These are phyloP conservation scores for Polyergus mexicanus DNA, from an alignment of 1,140 invertebrate species.

Conservation along the genomic window DNA sequence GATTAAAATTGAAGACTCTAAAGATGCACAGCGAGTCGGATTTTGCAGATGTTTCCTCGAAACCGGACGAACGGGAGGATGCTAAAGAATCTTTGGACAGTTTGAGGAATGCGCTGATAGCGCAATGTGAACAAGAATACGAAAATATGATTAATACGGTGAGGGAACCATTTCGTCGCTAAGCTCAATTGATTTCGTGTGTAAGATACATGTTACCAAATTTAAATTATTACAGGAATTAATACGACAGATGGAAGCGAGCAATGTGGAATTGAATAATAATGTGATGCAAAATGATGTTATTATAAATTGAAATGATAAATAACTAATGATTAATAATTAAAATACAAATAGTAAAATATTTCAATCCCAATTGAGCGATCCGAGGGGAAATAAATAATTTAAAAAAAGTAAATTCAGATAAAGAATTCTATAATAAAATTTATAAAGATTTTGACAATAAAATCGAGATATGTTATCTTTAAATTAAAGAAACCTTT, in stretches of 20 bases:
- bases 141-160: constrained; percentile 79
- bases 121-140: constrained; percentile 84
- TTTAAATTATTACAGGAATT: constrained; percentile 75
- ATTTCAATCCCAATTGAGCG: neutral
- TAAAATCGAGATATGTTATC: too few species aligned
- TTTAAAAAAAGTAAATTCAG: neutral
- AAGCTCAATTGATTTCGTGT: neutral
- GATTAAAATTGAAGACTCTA: constrained; percentile 88
- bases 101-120: constrained; percentile 72
- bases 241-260: constrained; percentile 68
- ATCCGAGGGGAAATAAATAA: neutral
- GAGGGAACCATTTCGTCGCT: constrained; percentile 1
- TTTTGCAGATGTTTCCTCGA: constrained; percentile 21
- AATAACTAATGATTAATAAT: constrained; percentile 12
- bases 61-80: constrained; percentile 47
- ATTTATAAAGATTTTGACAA: too few species aligned
- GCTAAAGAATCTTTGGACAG: constrained; percentile 37
- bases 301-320: constrained; percentile 32
- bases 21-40: constrained; percentile 76
- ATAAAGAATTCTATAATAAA: too few species aligned
- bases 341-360: constrained; percentile 1
- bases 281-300: constrained; percentile 35
- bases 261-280: constrained; percentile 76
- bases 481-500: too few species aligned
- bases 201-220: neutral